Evolutionary conservation across 2,797 vertebrate species (phyloP), one percentile per base, ranked within the genome.

Genomic region (Macrochelys suwanniensis): DNA sequence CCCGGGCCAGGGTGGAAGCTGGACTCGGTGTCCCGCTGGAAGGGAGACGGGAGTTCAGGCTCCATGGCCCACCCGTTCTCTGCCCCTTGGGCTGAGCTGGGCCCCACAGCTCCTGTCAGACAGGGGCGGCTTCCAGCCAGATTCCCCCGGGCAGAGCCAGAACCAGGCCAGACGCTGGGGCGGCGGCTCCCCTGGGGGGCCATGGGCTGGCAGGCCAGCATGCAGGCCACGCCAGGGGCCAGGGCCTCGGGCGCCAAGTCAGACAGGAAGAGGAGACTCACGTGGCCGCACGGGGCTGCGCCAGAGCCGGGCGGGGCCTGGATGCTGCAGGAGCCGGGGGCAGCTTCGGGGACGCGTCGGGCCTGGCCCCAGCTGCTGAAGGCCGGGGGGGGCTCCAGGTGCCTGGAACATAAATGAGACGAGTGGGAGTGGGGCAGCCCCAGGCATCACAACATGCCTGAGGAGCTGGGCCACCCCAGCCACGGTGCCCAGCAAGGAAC

Each of bases 221-320:
- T 15, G 28, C 59, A 61, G 61, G 61, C 37, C 61, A 33, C 8
- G 2, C 8, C 15, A 61, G 59, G 11, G 56, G 56, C 26, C 26
- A 57, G 56, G 56, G 54, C 26, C 56, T 13, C 11, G 26, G 11
- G 56, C 5, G 56, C 56, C 56, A 28, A 28, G 56, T 57, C 26
- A 28, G 56, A 57, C 56, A 61, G 31, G 59, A 33, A 19, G 4
- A 0, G 8, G 42, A 79, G 84, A 89, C 78, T 88, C 0, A 0
- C 0, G 0, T 6, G 85, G 2, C 85, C 1, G 0, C 1, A 54
- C 21, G 28, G 54, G 1, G 11, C 33, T 19, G 33, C 17, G 0
- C 0, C 2, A 0, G 59, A 81, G 80, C 0, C 6, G 37, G 80
- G 87, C 10, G 0, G 76, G 78, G 45, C 13, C 81, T 90, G 95